phyloP scores from a whole-genome alignment of 2,113 vertebrate genomes.

The Lagopus muta region DNA sequence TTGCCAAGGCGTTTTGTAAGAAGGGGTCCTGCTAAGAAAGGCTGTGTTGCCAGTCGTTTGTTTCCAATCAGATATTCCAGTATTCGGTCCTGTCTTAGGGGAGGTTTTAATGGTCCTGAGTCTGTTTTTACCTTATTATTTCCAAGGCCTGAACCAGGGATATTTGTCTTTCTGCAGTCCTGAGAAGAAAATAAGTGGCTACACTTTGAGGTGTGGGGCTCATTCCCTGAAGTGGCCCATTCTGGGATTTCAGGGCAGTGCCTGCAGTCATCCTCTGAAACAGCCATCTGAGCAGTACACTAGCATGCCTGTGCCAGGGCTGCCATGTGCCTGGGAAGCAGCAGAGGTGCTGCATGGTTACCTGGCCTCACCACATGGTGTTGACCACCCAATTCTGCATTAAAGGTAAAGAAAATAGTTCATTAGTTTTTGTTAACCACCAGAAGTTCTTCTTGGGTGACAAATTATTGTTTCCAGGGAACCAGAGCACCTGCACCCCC shows the following conservation, averaged over 20 bases:
- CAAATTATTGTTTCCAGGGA: background rate
- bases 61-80: background rate
- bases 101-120: background rate
- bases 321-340: background rate
- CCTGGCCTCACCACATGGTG: background rate
- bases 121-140: slow-evolving; percentile 6
- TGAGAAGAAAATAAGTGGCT: background rate
- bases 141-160: background rate
- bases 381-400: background rate
- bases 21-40: background rate
- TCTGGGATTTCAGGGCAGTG: background rate
- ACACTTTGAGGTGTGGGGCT: background rate
- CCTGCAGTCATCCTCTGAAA: background rate
- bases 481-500: background rate
- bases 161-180: background rate
- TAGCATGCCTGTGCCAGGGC: background rate
- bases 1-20: background rate
- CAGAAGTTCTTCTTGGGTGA: background rate
- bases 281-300: background rate
- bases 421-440: background rate
- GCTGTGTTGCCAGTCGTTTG: accelerated
- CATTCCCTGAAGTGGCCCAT: background rate
- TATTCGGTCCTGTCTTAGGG: background rate
- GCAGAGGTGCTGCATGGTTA: background rate
- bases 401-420: background rate